Evolutionary conservation across 2,797 vertebrate genomes (phyloP), one percentile per base, ranked within the genome.

Genomic region (Alosa sapidissima): DNA sequence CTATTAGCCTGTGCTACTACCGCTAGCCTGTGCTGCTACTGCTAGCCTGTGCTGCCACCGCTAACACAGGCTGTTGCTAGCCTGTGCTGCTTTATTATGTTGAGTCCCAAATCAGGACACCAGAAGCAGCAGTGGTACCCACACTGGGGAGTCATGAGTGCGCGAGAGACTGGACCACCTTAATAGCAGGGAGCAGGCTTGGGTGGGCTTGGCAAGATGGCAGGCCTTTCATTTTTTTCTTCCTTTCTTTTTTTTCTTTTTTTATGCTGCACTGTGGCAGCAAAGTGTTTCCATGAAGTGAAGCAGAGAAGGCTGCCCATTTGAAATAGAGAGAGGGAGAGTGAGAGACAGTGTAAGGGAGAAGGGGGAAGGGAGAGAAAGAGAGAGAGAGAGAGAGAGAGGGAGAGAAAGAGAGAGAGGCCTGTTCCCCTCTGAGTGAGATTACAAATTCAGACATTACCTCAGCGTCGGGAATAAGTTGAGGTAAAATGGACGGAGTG

Each of bases 391-490:
- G 41, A 41, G 68, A 0, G 33, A 19, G 72, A 86, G 83, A 81
- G 84, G 5, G 16, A 24, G 58, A 85, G 81, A 83, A 41, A 48
- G 65, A 84, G 84, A 83, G 62, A 85, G 86, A 81, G 51, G 85
- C 83, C 85, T 65, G 55, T 28, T 85, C 85, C 48, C 52, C 83
- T 72, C 49, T 52, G 62, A 85, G 83, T 86, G 81, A 85, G 82
- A 91, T 91, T 90, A 89, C 54, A 81, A 86, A 86, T 81, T 51
- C 88, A 93, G 86, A 90, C 89, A 84, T 89, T 91, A 90, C 82
- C 48, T 91, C 88, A 92, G 81, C 51, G 65, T 84, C 83, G 72
- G 49, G 84, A 36, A 47, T 33, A 87, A 85, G 81, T 81, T 83
- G 75, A 82, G 62, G 51, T 85, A 51, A 82, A 84, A 62, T 48